Evolutionary conservation across 2,888 invertebrate genomes (phyloP).

Genomic region (Teinopalpus imperialis): DNA sequence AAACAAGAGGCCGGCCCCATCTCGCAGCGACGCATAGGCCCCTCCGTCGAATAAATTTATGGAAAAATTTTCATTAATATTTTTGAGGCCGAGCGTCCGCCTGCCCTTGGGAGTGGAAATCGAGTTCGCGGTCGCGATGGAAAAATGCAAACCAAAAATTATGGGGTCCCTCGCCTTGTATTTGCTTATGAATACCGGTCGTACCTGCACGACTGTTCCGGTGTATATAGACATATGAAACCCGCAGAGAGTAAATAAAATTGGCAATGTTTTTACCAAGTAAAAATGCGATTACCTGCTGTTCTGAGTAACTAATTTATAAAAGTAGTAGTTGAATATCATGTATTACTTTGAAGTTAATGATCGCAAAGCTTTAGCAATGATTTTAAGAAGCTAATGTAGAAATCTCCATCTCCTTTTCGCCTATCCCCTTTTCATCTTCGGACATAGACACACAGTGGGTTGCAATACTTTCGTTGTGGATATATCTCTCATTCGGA

Average conservation of each 20-base stretch:
- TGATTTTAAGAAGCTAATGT: too few relatives aligned
- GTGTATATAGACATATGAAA: slow-evolving; percentile 7
- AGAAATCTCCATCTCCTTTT: too few relatives aligned
- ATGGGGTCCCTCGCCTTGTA: slow-evolving; percentile 79
- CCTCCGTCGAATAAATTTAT: slow-evolving; percentile 81
- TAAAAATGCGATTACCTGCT: too few relatives aligned
- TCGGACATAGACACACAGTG: too few relatives aligned
- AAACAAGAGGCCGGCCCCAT: slow-evolving; percentile 72
- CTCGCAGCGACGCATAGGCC: slow-evolving; percentile 66
- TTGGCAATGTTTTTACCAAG: slow-evolving; percentile 16
- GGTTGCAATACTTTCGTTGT: too few relatives aligned
- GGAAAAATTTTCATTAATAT: slow-evolving; percentile 83
- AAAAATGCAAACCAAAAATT: slow-evolving; percentile 82
- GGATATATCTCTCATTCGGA: too few relatives aligned
- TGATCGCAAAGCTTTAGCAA: too few relatives aligned
- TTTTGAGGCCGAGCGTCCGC: slow-evolving; percentile 78
- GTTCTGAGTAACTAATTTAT: too few relatives aligned
- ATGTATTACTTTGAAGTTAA: too few relatives aligned
- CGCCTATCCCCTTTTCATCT: too few relatives aligned
- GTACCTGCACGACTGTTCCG: slow-evolving; percentile 53
- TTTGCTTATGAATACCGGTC: slow-evolving; percentile 78
- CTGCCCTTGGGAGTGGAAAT: slow-evolving; percentile 78
- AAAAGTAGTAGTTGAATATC: too few relatives aligned
- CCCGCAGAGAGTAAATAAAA: slow-evolving; percentile 9
- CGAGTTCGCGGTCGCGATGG: slow-evolving; percentile 81